Percentiles rank a stretch among this genome's conserved stretches.
phyloP scores from a whole-genome alignment of 2,888 invertebrate species.

The Tiphia femorata region DNA sequence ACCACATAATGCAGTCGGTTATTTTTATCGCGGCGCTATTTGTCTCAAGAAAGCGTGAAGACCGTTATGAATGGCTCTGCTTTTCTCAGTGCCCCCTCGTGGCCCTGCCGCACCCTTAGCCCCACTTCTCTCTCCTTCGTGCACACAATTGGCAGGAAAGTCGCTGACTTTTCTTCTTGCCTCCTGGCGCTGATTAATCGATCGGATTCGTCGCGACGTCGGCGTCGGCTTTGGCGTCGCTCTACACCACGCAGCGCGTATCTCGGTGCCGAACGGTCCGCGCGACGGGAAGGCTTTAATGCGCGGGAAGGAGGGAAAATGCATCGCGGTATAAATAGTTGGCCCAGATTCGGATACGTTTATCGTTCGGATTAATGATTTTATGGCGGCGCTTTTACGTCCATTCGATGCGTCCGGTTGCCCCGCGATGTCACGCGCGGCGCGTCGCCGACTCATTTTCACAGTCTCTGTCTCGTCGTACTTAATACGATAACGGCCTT shows the following conservation, averaged over 20 bases:
- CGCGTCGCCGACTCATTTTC: too few relatives aligned
- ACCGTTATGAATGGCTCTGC: neutral
- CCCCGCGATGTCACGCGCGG: neutral
- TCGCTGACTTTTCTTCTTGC: too few relatives aligned
- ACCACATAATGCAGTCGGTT: neutral
- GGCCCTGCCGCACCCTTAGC: neutral
- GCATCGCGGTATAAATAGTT: conserved; percentile 22
- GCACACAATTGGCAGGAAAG: too few relatives aligned
- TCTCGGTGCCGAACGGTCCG: neutral
- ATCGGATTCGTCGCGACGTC: too few relatives aligned
- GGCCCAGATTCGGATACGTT: conserved; percentile 30
- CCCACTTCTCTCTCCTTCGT: too few relatives aligned
- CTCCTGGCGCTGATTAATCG: neutral
- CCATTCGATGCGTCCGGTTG: neutral
- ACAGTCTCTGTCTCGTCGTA: too few relatives aligned
- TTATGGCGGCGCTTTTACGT: conserved; percentile 12
- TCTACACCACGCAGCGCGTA: neutral
- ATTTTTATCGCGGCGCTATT: neutral
- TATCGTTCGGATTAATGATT: conserved; percentile 33
- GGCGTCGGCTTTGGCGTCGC: neutral
- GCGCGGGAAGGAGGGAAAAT: neutral
- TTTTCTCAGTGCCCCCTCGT: neutral
- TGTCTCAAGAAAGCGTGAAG: conserved; percentile 1
- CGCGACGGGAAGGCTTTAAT: neutral
- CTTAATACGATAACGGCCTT: too few relatives aligned